Evolutionary conservation across 2,113 vertebrate genomes (phyloP), one percentile per base, ranked within the genome.

Genomic region (Pteronura brasiliensis): DNA sequence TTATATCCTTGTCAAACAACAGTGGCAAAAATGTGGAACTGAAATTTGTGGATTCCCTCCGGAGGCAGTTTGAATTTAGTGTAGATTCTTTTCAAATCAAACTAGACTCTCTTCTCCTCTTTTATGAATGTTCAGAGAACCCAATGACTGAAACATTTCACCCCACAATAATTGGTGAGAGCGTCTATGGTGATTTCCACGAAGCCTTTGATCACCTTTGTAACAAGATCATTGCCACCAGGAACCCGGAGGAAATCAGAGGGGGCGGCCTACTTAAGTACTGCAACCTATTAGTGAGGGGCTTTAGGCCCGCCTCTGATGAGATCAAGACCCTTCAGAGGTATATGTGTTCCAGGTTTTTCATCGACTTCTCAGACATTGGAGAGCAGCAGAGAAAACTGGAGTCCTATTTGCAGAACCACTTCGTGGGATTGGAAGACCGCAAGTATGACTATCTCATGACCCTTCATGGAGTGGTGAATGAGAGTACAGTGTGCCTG

Each of bases 371-470:
- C 99, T 99, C 99, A 39, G 99, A 99, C 98, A 99, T 99, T 74
- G 99, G 99, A 36, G 99, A 99, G 95, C 99, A 99, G 99, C 99
- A 99, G 98, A 99, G 99, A 93, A 99, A 99, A 99, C 99, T 99
- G 99, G 99, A 99, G 99, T 99, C 99, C 95, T 99, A 99, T 99
- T 99, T 99, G 98, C 99, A 99, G 98, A 99, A 99, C 99, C 99
- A 99, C 99, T 99, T 99, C 97, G 99, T 99, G 98, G 99, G 99
- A 94, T 98, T 99, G 98, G 99, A 99, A 98, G 99, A 99, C 98
- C 99, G 99, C 99, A 99, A 99, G 99, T 99, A 99, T 93, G 99
- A 99, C 98, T 99, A 99, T 99, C 99, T 99, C 98, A 99, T 99
- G 99, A 99, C 99, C 96, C 99, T 99, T 93, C 99, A 99, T 0